Evolutionary conservation across 1,140 invertebrate species (phyloP), one percentile per base, ranked within the genome.

Genomic region (Microplitis mediator): DNA sequence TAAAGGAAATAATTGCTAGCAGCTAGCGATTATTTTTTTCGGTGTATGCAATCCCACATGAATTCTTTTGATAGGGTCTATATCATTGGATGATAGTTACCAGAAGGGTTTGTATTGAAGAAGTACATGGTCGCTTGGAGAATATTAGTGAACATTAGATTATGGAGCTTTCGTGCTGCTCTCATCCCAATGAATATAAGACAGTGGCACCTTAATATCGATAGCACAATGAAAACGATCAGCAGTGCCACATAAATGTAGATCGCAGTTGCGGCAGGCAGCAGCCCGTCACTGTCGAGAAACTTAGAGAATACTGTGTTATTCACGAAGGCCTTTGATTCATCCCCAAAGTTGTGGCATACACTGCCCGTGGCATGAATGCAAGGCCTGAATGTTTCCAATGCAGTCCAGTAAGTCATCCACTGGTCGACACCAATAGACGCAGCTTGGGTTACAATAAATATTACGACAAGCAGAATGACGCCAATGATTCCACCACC

Each of bases 141-240:
- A 76, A 96, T 88, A 73, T 91, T 91, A 16, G 87, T 83, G 80
- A 97, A 97, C 94, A 97, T 97, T 1, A 85, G 87, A 80, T 95
- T 92, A 81, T 98, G 96, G 4, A 98, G 86, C 31, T 88, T 91
- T 71, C 90, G 90, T 0, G 95, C 95, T 0, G 95, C 89, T n/a
- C 90, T 92, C 90, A 95, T 93, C 77, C 93, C 95, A 5, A 95
- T 88, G 76, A 91, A 90, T 84, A 95, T 95, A 83, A 95, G 96
- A 56, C 91, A 84, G 14, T 91, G 88, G 1, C 90, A 90, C 23
- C 92, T 87, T 1, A 88, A 81, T 1, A 91, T 85, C 52, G 91
- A 91, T 36, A 91, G 68, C 0, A 89, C 11, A 3, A 87, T 86
- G 4, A 84, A 83, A 1, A 71, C 9, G 2, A 78, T 4, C 0